Conservation (phyloP, 2,888 invertebrate genomes). For the Oscheius sp. region DNA sequence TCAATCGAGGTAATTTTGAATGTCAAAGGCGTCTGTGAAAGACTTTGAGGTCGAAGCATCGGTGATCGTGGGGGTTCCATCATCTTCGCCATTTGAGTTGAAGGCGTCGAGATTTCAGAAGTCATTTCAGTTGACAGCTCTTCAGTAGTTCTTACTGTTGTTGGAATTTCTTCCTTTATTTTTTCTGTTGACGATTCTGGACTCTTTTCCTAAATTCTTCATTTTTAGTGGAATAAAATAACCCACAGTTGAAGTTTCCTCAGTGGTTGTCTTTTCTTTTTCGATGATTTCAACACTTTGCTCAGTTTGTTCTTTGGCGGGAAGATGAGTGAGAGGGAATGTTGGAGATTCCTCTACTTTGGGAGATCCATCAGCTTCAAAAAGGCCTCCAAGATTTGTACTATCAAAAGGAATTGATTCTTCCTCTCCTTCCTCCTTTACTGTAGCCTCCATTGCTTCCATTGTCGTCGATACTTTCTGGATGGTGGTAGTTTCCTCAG, state of each 20-base stretch:
- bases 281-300: conserved; percentile 23
- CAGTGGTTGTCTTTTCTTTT: conserved; percentile 5
- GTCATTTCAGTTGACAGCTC: background rate
- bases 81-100: background rate
- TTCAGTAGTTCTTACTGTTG: background rate
- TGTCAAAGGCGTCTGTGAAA: background rate
- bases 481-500: background rate
- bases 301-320: background rate
- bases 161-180: background rate
- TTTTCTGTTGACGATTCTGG: too few species aligned
- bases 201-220: too few species aligned
- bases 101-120: background rate
- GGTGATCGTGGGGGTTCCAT: background rate
- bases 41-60: background rate
- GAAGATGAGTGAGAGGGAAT: conserved; percentile 13
- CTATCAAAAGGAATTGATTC: conserved; percentile 25
- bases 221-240: too few species aligned
- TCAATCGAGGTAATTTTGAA: conserved; percentile 22
- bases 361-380: conserved; percentile 29
- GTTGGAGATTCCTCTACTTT: conserved; percentile 19
- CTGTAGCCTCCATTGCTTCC: background rate
- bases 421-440: background rate
- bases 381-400: conserved; percentile 11
- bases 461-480: background rate
- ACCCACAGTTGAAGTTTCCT: background rate